Percentiles rank a stretch among this genome's conserved stretches.
These are phyloP conservation scores for Dynastes grantii DNA, from an alignment of 2,888 invertebrate genomes.

Conservation along the genomic window DNA sequence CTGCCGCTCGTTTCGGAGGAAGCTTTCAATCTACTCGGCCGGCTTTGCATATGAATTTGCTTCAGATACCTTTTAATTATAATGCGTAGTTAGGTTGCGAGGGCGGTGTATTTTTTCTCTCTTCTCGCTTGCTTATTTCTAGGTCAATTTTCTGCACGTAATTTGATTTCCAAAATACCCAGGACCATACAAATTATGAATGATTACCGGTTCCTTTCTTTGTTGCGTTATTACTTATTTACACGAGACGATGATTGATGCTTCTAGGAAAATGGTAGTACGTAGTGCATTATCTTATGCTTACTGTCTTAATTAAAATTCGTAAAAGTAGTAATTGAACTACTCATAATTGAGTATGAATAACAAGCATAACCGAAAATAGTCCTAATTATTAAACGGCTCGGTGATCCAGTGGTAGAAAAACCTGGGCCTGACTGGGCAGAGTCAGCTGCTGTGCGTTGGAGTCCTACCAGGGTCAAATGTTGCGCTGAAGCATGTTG, in stretches of 20 bases:
- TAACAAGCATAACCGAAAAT: background rate
- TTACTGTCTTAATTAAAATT: background rate
- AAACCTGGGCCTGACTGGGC: too few species aligned
- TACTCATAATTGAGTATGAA: background rate
- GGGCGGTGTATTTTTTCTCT: background rate
- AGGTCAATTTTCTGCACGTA: conserved; percentile 14
- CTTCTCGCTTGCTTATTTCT: conserved; percentile 2
- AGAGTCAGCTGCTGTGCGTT: too few species aligned
- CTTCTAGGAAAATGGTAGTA: background rate
- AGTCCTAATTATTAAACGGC: background rate
- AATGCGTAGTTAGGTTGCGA: background rate
- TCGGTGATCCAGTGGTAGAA: too few species aligned
- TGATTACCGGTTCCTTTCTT: conserved; percentile 16
- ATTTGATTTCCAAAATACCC: conserved; percentile 39
- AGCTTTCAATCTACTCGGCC: conserved; percentile 38
- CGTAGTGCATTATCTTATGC: background rate
- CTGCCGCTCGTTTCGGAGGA: conserved; percentile 8
- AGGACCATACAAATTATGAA: conserved; percentile 29
- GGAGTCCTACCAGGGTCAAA: too few species aligned
- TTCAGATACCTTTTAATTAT: conserved; percentile 38
- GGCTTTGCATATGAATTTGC: conserved; percentile 40
- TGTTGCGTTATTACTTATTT: background rate
- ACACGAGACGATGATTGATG: background rate
- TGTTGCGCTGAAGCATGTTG: too few species aligned
- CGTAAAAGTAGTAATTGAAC: too few species aligned